phyloP scores from a whole-genome alignment of 2,113 vertebrate genomes.

The Columba janthina region DNA sequence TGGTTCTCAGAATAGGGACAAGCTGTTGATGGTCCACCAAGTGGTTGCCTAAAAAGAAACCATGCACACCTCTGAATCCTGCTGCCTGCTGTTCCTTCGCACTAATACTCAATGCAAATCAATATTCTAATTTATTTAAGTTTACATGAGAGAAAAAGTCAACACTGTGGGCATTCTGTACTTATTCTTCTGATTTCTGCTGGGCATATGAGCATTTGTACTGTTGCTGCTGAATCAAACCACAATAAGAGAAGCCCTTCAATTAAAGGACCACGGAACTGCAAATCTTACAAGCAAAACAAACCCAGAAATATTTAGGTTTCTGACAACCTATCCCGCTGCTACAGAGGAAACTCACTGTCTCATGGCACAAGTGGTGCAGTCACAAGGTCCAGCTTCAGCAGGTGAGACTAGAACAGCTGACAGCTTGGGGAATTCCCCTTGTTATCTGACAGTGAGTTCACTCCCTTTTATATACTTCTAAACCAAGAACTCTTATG shows the following conservation, averaged over 20 bases:
- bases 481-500: accelerated
- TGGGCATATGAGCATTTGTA: background rate
- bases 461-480: background rate
- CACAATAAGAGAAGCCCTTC: background rate
- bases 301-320: background rate
- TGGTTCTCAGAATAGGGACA: background rate
- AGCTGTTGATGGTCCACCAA: slow-evolving; percentile 51
- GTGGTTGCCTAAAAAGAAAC: slow-evolving; percentile 52
- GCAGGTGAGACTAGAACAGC: background rate
- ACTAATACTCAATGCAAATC: background rate
- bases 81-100: background rate
- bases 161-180: background rate
- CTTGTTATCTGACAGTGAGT: accelerated
- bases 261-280: background rate
- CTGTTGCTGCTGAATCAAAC: background rate
- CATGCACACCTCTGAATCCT: background rate
- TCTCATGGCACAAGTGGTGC: background rate
- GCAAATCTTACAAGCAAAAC: background rate
- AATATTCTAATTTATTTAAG: background rate
- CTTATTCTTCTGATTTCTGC: background rate
- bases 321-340: background rate
- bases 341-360: background rate
- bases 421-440: background rate
- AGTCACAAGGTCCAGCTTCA: background rate
- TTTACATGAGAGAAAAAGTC: background rate